Base-by-base conservation (phyloP, 2,113 vertebrate genomes). In the Hydrochoerus hydrochaeris region DNA sequence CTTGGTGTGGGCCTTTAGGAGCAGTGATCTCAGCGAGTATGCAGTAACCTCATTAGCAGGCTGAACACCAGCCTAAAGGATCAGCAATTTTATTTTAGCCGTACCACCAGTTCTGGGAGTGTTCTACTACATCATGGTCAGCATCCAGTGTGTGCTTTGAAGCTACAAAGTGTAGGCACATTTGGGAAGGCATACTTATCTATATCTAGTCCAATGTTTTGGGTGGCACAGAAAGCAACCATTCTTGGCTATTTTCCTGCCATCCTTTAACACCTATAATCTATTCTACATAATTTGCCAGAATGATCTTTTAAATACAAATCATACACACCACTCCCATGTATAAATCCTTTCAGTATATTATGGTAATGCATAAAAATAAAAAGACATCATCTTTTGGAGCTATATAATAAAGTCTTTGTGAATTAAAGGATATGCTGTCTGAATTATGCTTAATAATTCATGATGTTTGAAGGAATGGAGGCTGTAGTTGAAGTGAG, bases 301-400 rank as follows among this genome's bases (percentile, higher is more conserved):
- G 44, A 71, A 19, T 94, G 77, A 87, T 38, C 81, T 92, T 92
- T 94, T 77, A 77, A 95, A 94, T 86, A 77, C 28, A 93, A 90
- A 94, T 80, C 32, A 89, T 52, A 83, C 73, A 86, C 28, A 94
- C 10, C 71, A 94, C 52, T 91, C 24, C 7, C 58, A 49, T 86
- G 38, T 93, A 67, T 96, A 91, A 96, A 95, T 93, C 35, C 20
- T 17, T 93, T 73, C 62, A 95, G 32, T 65, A 57, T 83, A 46
- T 83, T 96, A 75, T 89, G 65, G 60, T 83, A 93, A 93, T 85
- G 85, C 82, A 93, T 89, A 95, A 97, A 97, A 93, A 89, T 69
- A 38, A 57, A 93, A 19, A 73, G 19, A 67, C 9, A 10, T 96
- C 46, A 78, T 85, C 16, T 96, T 95, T 69, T 86, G 52, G n/a